Base-by-base conservation (phyloP, 2,113 vertebrate genomes). In the Austrofundulus limnaeus region DNA sequence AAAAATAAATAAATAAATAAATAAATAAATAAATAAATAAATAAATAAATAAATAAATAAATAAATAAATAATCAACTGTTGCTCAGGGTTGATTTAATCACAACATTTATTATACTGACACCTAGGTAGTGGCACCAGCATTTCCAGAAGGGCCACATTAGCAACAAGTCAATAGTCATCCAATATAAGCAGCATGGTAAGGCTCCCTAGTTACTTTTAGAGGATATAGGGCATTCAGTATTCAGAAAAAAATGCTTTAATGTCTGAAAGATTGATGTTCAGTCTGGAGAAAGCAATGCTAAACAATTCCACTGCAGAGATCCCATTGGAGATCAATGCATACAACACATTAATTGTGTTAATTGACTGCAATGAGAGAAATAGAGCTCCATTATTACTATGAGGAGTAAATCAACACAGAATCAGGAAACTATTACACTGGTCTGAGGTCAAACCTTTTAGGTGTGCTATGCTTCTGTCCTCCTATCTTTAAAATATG, bases 341-440 rank as follows among this genome's bases (percentile, higher is more conserved):
- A 60, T 70, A 69, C 70, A 80, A 62, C 68, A 56, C 61, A 83
- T 81, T 81, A 59, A 80, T 72, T 82, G 64, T 77, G 72, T 80
- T 80, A 80, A 83, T 67, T 82, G 78, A 86, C 50, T 72, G 39
- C 57, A 66, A 21, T 64, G 78, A 70, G 61, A 45, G 50, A 53
- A 74, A 82, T 50, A 34, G 23, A 48, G 52, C 24, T 42, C 66
- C 48, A 72, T 82, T 71, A 78, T n/a, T 20, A 60, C 56, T 50
- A 64, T 61, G 65, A 49, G 64, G 37, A 66, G 62, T 63, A 80
- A 78, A 81, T 83, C 77, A 76, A 74, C 31, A 38, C 46, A 19
- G 49, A 80, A 75, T 54, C 37, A 66, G 34, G 65, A 60, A 65
- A 70, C 12, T 31, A 57, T 23, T 28, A 41, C 37, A 37, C 16